phyloP scores from a whole-genome alignment of 2,797 vertebrate genomes.

The Eulemur rubriventer region DNA sequence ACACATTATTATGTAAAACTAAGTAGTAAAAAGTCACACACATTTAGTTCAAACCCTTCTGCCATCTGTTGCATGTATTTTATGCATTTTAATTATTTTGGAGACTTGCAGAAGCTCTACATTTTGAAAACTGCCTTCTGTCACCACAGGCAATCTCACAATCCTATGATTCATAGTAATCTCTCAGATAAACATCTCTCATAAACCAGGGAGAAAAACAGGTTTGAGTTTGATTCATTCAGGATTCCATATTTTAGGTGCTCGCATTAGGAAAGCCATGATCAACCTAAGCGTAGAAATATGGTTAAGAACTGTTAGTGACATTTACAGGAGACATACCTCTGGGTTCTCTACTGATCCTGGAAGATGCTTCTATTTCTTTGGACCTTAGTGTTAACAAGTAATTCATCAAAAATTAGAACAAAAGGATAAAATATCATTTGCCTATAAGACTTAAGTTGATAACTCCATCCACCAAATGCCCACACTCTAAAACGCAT shows the following conservation, averaged over 20 bases:
- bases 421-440: slow-evolving; percentile 12
- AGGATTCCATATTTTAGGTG: background rate
- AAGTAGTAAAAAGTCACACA: slow-evolving; percentile 78
- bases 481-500: background rate
- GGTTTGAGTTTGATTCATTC: background rate
- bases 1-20: slow-evolving; percentile 75
- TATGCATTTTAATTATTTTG: slow-evolving; percentile 83
- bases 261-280: background rate
- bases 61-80: slow-evolving; percentile 81
- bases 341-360: background rate
- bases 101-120: slow-evolving; percentile 76
- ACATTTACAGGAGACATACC: background rate
- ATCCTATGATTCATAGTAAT: slow-evolving; percentile 58
- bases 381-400: slow-evolving; percentile 32
- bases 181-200: slow-evolving; percentile 51
- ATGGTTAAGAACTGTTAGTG: background rate
- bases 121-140: slow-evolving; percentile 80
- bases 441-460: background rate
- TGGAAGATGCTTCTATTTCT: background rate
- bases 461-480: background rate
- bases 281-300: background rate
- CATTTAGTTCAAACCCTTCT: slow-evolving; percentile 83
- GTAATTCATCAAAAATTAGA: slow-evolving; percentile 5
- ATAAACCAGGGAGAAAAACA: slow-evolving; percentile 26
- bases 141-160: slow-evolving; percentile 74